These are phyloP conservation scores for Ciconia maguari DNA, from an alignment of 2,113 vertebrate species.

Conservation along the genomic window DNA sequence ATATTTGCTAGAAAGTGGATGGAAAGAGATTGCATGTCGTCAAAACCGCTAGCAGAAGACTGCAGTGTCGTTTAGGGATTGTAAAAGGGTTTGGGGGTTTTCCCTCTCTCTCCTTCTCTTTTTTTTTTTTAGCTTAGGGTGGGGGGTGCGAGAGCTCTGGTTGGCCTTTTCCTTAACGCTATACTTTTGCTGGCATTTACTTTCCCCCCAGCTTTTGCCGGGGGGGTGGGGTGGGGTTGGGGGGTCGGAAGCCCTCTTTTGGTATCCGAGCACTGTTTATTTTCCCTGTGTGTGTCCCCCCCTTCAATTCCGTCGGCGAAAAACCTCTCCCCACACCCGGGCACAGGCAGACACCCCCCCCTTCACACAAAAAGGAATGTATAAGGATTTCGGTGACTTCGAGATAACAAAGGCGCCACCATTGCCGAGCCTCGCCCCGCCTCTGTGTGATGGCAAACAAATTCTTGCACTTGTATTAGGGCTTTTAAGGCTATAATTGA, in stretches of 20 bases:
- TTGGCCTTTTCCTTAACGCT: neutral
- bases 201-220: neutral
- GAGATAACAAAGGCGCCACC: constrained; percentile 84
- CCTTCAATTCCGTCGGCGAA: neutral
- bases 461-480: constrained; percentile 90
- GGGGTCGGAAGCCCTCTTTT: neutral
- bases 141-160: neutral
- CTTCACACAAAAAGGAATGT: constrained; percentile 70
- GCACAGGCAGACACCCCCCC: constrained; percentile 1
- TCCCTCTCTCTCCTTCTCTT: neutral
- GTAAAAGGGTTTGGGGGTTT: constrained; percentile 39
- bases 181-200: neutral
- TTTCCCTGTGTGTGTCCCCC: neutral
- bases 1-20: constrained; percentile 67
- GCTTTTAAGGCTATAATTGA: constrained; percentile 93
- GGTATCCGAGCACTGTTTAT: neutral
- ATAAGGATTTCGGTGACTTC: constrained; percentile 80
- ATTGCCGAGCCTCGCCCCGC: constrained; percentile 84
- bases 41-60: constrained; percentile 51
- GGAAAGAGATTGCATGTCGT: constrained; percentile 48
- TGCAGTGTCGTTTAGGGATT: constrained; percentile 50
- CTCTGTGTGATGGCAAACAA: constrained; percentile 89
- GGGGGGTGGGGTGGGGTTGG: neutral
- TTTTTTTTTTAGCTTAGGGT: neutral
- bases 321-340: neutral